A percentile compares a stretch with the other conserved stretches of the same genome.
Conservation (phyloP, 2,888 invertebrate genomes). For the Spodoptera littoralis region DNA sequence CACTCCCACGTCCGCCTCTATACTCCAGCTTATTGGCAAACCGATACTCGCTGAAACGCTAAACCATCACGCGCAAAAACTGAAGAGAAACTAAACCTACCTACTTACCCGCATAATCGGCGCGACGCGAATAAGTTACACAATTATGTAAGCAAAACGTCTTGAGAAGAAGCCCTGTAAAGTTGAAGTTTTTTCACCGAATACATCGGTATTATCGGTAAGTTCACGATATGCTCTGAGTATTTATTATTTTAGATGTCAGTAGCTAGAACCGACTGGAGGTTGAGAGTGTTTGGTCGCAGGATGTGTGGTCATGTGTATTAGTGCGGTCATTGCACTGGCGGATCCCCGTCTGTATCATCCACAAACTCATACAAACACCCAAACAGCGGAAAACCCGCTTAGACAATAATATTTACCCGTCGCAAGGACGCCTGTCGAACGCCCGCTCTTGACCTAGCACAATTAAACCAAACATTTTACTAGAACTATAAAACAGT, state of each 20-base stretch:
- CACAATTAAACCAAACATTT: slow-evolving; percentile 88
- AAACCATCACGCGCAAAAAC: slow-evolving; percentile 15
- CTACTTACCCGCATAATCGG: background rate
- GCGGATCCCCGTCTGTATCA: slow-evolving; percentile 70
- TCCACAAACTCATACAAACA: slow-evolving; percentile 80
- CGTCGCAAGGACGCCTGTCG: slow-evolving; percentile 88
- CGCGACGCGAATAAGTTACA: background rate
- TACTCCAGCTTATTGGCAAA: slow-evolving; percentile 60
- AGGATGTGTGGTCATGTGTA: slow-evolving; percentile 16
- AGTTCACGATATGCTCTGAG: no score
- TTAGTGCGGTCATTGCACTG: slow-evolving; percentile 69
- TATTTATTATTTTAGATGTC: background rate
- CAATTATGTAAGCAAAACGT: background rate
- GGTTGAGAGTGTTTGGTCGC: background rate
- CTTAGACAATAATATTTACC: slow-evolving; percentile 88
- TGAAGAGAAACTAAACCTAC: slow-evolving; percentile 4
- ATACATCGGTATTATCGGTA: no score
- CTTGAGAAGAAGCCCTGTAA: background rate
- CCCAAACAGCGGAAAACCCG: slow-evolving; percentile 86
- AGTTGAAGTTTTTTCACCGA: background rate
- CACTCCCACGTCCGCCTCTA: slow-evolving; percentile 70
- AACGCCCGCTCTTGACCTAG: slow-evolving; percentile 88
- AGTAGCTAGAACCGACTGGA: background rate
- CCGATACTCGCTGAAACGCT: slow-evolving; percentile 46
- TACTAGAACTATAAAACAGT: slow-evolving; percentile 88